Conservation (phyloP, 2,113 vertebrate genomes). For the Mesembrinibis cayennensis region DNA sequence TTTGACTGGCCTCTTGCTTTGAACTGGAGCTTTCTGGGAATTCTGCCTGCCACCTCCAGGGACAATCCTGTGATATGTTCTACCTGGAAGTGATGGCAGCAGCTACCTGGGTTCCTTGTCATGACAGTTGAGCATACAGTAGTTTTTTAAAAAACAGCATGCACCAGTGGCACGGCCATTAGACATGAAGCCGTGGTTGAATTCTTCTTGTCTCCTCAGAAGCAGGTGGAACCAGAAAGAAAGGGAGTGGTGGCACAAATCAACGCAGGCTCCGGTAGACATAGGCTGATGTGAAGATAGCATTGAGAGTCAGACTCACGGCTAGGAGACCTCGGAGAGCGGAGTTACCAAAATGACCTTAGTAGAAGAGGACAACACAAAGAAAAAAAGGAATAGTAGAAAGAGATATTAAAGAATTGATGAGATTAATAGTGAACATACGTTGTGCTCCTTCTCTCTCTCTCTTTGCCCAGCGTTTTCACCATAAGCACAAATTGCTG, state of each 20-base stretch:
- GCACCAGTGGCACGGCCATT: not conserved
- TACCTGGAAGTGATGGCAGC: not conserved
- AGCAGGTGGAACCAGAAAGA: not conserved
- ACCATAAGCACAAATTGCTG: not conserved
- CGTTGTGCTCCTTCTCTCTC: not conserved
- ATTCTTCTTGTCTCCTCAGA: not conserved
- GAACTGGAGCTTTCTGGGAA: not conserved
- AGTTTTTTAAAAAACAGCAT: not conserved
- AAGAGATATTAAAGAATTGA: not conserved
- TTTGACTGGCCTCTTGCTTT: not conserved
- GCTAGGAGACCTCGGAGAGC: slow-evolving; percentile 81
- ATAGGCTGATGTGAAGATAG: slow-evolving; percentile 84
- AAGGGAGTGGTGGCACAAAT: not conserved
- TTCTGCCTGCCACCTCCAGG: not conserved
- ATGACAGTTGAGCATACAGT: not conserved
- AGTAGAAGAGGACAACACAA: not conserved
- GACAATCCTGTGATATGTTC: not conserved
- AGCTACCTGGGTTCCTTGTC: not conserved
- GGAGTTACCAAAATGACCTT: slow-evolving; percentile 74
- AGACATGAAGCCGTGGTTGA: not conserved
- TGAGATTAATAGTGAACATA: not conserved
- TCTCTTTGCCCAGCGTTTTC: not conserved
- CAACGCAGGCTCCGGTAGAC: slow-evolving; percentile 82
- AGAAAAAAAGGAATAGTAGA: not conserved
- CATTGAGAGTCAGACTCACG: slow-evolving; percentile 84